Conservation (phyloP, 2,113 vertebrate species). For the Corythoichthys intestinalis region DNA sequence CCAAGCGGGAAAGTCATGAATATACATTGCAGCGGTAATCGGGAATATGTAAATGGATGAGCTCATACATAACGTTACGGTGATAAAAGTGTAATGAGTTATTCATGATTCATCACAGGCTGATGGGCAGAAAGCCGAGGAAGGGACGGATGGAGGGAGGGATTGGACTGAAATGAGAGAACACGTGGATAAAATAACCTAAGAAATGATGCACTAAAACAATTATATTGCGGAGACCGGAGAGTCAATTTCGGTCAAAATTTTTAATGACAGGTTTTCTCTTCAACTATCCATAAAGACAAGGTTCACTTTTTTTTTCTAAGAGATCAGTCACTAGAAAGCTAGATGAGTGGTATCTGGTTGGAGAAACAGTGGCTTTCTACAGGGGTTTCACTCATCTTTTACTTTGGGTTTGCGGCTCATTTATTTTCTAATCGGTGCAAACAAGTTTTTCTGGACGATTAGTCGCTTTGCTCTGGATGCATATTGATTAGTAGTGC, state of each 20-base stretch:
- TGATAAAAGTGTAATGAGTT: conserved; percentile 64
- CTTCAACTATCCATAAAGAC: neutral
- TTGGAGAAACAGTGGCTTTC: neutral
- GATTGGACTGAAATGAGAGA: conserved; percentile 16
- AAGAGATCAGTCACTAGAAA: neutral
- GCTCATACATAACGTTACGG: conserved; percentile 64
- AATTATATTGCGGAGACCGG: conserved; percentile 21
- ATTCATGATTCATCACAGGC: conserved; percentile 65
- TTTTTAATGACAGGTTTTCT: neutral
- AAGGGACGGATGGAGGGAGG: conserved; percentile 2
- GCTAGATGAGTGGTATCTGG: neutral
- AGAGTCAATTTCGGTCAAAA: neutral
- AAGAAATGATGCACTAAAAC: conserved; percentile 30
- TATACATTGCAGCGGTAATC: conserved; percentile 65
- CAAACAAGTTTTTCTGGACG: neutral
- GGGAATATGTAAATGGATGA: conserved; percentile 66
- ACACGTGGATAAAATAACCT: neutral
- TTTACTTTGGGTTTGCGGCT: neutral
- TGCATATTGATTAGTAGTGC: neutral
- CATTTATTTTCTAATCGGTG: neutral
- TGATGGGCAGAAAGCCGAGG: conserved; percentile 37
- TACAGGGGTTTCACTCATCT: neutral
- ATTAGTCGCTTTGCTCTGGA: neutral
- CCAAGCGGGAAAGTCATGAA: conserved; percentile 50
- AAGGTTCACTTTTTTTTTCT: neutral